These are phyloP conservation scores for Calephelis perditalis DNA, from an alignment of 2,888 invertebrate species.

Conservation along the genomic window DNA sequence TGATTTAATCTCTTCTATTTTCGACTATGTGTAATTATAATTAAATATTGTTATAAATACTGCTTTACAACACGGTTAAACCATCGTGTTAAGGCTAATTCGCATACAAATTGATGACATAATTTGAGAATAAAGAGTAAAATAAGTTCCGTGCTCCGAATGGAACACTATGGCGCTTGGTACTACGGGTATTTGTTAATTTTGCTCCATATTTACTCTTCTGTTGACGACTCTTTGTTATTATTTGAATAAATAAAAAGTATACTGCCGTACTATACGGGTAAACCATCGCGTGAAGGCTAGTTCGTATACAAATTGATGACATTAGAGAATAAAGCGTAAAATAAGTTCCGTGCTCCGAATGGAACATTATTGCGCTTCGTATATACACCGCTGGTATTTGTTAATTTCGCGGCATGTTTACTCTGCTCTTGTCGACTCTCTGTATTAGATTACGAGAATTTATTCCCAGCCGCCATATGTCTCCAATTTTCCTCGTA, in stretches of 20 bases:
- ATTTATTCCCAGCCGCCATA: slow-evolving; percentile 46
- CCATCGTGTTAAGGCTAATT: too few relatives aligned
- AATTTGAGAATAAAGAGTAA: neutral
- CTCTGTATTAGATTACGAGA: slow-evolving; percentile 56
- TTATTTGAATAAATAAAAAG: too few relatives aligned
- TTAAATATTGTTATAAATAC: too few relatives aligned
- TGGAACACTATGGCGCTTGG: neutral
- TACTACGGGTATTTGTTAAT: slow-evolving; percentile 50
- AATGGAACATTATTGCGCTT: slow-evolving; percentile 1
- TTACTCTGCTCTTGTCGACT: slow-evolving; percentile 45
- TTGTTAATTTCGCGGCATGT: slow-evolving; percentile 59
- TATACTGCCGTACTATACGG: too few relatives aligned
- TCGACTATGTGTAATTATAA: slow-evolving; percentile 30
- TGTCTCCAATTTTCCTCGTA: slow-evolving; percentile 32
- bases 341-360: neutral
- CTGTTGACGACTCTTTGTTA: slow-evolving; percentile 39
- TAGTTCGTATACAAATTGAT: too few relatives aligned
- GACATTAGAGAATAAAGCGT: neutral
- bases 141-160: neutral
- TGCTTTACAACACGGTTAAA: too few relatives aligned
- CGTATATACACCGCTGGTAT: slow-evolving; percentile 30
- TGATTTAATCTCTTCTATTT: slow-evolving; percentile 38
- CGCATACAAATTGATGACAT: neutral
- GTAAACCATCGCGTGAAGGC: too few relatives aligned
- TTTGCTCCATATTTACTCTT: slow-evolving; percentile 51